phyloP scores from a whole-genome alignment of 2,888 invertebrate genomes.

The Agrilus mali region DNA sequence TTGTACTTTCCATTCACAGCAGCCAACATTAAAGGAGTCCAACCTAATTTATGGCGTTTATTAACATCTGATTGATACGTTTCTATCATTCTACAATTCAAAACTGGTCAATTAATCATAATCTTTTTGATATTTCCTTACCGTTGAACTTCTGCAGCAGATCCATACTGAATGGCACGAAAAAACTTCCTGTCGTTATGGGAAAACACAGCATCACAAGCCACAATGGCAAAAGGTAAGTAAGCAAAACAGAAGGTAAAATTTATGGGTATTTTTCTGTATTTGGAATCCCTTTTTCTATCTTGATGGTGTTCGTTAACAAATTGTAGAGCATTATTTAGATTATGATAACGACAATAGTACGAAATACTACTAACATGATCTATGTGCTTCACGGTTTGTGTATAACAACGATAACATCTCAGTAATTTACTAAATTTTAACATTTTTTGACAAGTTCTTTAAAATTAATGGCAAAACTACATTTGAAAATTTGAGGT shows the following conservation, averaged over 20 bases:
- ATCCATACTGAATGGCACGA: conserved; percentile 38
- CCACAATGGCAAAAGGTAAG: conserved; percentile 14
- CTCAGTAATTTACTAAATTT: too few relatives aligned
- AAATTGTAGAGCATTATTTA: too few relatives aligned
- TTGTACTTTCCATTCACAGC: conserved; percentile 61
- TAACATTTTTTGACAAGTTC: too few relatives aligned
- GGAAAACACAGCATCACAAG: conserved; percentile 21
- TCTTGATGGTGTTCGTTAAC: too few relatives aligned
- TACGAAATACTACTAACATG: too few relatives aligned
- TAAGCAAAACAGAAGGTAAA: not conserved
- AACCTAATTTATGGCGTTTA: conserved; percentile 62
- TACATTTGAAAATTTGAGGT: too few relatives aligned
- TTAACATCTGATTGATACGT: conserved; percentile 48
- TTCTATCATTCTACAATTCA: conserved; percentile 27
- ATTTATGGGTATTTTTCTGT: too few relatives aligned
- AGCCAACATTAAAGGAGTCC: conserved; percentile 79
- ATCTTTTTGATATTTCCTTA: conserved; percentile 18
- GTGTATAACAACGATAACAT: too few relatives aligned
- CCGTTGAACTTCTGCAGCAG: conserved; percentile 36
- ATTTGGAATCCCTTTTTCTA: too few relatives aligned
- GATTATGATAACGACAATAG: too few relatives aligned
- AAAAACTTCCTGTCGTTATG: conserved; percentile 36
- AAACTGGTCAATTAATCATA: not conserved
- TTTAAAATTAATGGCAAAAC: too few relatives aligned
- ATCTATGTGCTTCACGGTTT: too few relatives aligned